Conservation (phyloP, 2,113 vertebrate genomes). For the Theristicus caerulescens region DNA sequence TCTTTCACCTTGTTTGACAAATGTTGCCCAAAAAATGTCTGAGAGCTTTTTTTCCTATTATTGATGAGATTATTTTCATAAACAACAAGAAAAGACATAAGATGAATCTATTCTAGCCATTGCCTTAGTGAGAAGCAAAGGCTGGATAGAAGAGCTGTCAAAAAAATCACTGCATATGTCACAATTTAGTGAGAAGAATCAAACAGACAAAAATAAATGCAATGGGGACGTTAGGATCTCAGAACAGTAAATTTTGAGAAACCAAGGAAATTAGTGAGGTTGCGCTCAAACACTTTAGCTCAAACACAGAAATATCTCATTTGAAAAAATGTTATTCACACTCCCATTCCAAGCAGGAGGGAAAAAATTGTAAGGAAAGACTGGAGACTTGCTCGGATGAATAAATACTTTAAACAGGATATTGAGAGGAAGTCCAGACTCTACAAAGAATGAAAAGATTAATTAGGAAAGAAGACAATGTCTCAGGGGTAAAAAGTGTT, state of each 20-base stretch:
- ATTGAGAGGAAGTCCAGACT: slow-evolving; percentile 9
- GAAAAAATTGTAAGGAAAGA: background rate
- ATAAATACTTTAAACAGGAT: slow-evolving; percentile 1
- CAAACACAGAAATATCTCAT: background rate
- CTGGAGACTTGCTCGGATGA: background rate
- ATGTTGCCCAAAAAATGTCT: background rate
- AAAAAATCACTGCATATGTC: background rate
- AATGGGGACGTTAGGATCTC: background rate
- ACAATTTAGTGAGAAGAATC: background rate
- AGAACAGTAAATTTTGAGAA: background rate
- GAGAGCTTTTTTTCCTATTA: background rate
- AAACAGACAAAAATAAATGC: background rate
- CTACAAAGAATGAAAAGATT: background rate
- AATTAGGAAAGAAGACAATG: background rate
- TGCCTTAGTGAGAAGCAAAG: background rate
- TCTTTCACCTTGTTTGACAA: background rate
- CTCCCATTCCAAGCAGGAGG: background rate
- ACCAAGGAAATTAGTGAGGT: background rate
- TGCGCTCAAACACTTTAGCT: background rate
- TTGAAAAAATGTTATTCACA: background rate
- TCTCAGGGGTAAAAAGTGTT: background rate
- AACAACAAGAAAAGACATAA: background rate
- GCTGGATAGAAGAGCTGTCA: background rate
- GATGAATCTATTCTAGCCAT: background rate
- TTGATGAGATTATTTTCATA: background rate